Conservation (phyloP, 2,113 vertebrate species). For the Hyperopisus bebe region DNA sequence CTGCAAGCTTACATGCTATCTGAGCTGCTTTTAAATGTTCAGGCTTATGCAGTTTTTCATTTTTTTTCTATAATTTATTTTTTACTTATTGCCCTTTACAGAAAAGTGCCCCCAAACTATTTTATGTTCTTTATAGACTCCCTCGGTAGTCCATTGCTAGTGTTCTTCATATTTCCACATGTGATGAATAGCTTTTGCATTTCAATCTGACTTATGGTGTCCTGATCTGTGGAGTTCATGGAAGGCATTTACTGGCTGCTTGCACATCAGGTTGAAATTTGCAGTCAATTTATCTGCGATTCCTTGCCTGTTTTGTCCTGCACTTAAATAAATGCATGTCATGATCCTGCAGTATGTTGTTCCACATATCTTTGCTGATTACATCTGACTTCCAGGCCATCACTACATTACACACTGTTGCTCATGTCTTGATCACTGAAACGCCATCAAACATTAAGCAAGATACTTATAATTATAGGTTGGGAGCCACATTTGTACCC, state of each 20-base stretch:
- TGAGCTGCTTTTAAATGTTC: background rate
- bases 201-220: background rate
- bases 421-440: background rate
- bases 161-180: background rate
- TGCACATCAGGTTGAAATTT: slow-evolving; percentile 9
- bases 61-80: slow-evolving; percentile 1
- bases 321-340: slow-evolving; percentile 5
- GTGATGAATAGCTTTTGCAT: background rate
- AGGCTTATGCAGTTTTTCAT: background rate
- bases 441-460: background rate
- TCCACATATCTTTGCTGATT: background rate
- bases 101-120: background rate
- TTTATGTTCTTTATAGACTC: background rate
- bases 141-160: background rate
- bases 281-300: slow-evolving; percentile 7
- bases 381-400: background rate
- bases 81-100: slow-evolving; percentile 5
- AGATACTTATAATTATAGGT: background rate
- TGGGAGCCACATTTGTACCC: background rate
- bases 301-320: background rate
- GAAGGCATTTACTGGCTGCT: slow-evolving; percentile 1
- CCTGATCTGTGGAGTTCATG: slow-evolving; percentile 1
- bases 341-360: background rate
- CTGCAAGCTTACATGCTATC: background rate
- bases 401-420: background rate